phyloP scores from a whole-genome alignment of 2,113 vertebrate species.

The Siphamia tubifer region DNA sequence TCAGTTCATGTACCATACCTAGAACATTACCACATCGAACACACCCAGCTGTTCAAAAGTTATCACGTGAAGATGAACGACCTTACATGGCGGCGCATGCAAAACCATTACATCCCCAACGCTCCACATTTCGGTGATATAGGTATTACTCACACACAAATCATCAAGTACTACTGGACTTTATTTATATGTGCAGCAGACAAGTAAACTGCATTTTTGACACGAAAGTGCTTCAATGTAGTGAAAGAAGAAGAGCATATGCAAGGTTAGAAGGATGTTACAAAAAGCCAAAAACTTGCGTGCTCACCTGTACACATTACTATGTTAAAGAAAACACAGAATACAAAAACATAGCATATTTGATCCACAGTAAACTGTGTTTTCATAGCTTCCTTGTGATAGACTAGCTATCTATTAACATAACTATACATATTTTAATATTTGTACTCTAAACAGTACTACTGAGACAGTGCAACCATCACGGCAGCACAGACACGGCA shows the following conservation, averaged over 20 bases:
- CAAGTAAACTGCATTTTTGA: constrained; percentile 10
- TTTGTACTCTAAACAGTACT: constrained; percentile 69
- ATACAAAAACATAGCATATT: constrained; percentile 54
- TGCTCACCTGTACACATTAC: constrained; percentile 3
- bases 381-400: constrained; percentile 74
- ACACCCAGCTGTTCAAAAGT: too few relatives aligned
- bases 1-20: too few relatives aligned
- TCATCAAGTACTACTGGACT: background rate
- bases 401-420: constrained; percentile 51
- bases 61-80: too few relatives aligned
- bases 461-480: constrained; percentile 42
- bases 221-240: constrained; percentile 86
- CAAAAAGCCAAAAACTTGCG: constrained; percentile 24
- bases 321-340: background rate
- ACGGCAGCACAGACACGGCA: constrained; percentile 22
- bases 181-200: constrained; percentile 24
- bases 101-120: too few relatives aligned
- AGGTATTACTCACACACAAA: background rate
- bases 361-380: constrained; percentile 28
- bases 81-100: too few relatives aligned
- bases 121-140: background rate
- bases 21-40: too few relatives aligned
- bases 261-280: constrained; percentile 42
- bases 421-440: constrained; percentile 41
- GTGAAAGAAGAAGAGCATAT: constrained; percentile 70